Conservation (phyloP, 2,113 vertebrate species). For the Oncorhynchus mykiss region DNA sequence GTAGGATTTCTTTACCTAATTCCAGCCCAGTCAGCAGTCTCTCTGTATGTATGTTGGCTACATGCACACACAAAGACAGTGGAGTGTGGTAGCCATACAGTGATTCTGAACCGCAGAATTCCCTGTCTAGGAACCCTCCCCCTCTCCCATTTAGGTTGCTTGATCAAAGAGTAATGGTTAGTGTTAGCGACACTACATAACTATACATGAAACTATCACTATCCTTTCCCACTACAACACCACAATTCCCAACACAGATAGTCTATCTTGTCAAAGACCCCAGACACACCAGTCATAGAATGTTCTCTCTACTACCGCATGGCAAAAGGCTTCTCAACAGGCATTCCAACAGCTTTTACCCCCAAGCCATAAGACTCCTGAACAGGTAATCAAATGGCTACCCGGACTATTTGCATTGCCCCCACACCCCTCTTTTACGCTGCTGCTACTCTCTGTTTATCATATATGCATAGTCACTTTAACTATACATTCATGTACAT, state of each 20-base stretch:
- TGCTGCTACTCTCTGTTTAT: too few relatives aligned
- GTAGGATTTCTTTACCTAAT: conserved; percentile 60
- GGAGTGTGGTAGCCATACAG: conserved; percentile 13
- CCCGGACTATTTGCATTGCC: too few relatives aligned
- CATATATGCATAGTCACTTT: too few relatives aligned
- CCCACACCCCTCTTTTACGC: too few relatives aligned
- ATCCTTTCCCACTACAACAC: conserved; percentile 40
- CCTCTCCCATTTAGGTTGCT: background rate
- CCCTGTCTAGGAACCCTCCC: background rate
- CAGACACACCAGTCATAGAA: conserved; percentile 8
- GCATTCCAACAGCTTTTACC: too few relatives aligned
- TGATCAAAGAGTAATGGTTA: background rate
- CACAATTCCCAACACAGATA: conserved; percentile 45
- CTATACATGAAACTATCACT: conserved; percentile 9
- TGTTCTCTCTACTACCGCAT: background rate
- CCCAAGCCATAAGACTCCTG: too few relatives aligned
- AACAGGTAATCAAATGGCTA: too few relatives aligned
- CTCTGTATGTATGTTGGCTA: conserved; percentile 18
- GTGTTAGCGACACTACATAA: conserved; percentile 16
- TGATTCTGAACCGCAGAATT: background rate
- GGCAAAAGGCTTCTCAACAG: too few relatives aligned
- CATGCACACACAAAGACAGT: conserved; percentile 20
- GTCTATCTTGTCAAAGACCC: conserved; percentile 12
- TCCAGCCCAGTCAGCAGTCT: conserved; percentile 60
- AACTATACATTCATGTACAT: too few relatives aligned